phyloP scores from a whole-genome alignment of 2,888 invertebrate species.

The Panzeria rudis region DNA sequence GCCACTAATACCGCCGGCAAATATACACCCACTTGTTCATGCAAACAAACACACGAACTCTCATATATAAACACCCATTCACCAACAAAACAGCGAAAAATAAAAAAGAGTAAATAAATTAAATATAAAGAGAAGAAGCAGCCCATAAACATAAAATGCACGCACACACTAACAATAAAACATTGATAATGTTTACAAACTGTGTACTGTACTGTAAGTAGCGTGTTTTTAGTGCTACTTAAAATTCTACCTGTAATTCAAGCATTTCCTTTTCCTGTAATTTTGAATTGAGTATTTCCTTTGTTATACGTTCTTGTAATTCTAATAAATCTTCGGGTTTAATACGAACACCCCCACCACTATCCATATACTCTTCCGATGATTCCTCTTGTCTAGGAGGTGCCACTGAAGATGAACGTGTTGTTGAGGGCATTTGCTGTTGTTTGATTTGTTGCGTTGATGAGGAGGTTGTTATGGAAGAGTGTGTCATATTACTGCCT shows the following conservation, averaged over 20 bases:
- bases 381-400: conserved; percentile 74
- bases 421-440: conserved; percentile 67
- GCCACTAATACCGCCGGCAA: conserved; percentile 51
- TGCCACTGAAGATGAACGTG: conserved; percentile 73
- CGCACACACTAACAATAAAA: not conserved
- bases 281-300: conserved; percentile 84
- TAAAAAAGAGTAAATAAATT: conserved; percentile 46
- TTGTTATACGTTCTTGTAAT: conserved; percentile 83
- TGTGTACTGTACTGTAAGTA: not conserved
- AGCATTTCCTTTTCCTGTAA: conserved; percentile 83
- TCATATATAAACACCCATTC: not conserved
- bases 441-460: conserved; percentile 70
- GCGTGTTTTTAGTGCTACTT: conserved; percentile 25
- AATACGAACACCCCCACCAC: conserved; percentile 74
- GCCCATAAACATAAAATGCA: conserved; percentile 19
- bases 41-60: not conserved
- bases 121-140: not conserved
- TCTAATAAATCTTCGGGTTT: conserved; percentile 83
- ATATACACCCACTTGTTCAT: conserved; percentile 13
- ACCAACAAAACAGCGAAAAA: not conserved
- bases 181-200: conserved; percentile 26
- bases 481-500: conserved; percentile 61
- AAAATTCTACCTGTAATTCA: conserved; percentile 81
- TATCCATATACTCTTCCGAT: conserved; percentile 60
- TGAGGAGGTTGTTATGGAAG: conserved; percentile 55